Base-by-base conservation (phyloP, 2,888 invertebrate species). In the Drosophila paranaensis region DNA sequence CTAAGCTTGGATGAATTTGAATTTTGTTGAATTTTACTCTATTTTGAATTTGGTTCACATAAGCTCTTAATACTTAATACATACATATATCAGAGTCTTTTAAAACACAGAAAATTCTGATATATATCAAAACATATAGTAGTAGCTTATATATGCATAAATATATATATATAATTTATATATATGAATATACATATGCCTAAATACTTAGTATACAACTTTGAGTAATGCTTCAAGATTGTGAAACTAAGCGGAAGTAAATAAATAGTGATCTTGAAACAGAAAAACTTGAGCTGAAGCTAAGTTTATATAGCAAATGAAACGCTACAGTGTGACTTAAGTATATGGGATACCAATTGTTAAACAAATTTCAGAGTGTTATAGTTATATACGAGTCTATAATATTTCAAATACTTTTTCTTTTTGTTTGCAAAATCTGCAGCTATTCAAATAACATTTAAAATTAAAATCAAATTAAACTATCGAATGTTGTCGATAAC, bases 231-330 rank as follows among this genome's bases (percentile, higher is more conserved):
- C 10, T 39, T 40, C 39, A 30, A 54, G 39, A 40, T 54, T 40
- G 16, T 30, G 16, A 40, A 40, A n/a, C 6, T 39, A 2, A 16
- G 27, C 54, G 54, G 40, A 11, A 27, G n/a, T n/a, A 27, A 8
- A 16, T 25, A 54, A 27, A 39, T 27, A 14, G 27, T n/a, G 39
- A 10, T 39, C 53, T 39, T 54, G 54, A 54, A 40, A 14, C n/a
- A n/a, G n/a, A 2, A 33, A 51, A 40, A 27, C 39, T 16, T 40
- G 30, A 16, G 6, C 6, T 27, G 2, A 27, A 54, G 27, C 16
- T 16, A n/a, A 16, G 11, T 11, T 16, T 54, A 11, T n/a, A 54
- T 16, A 40, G 39, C 11, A 40, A n/a, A n/a, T 54, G 13, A 16
- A 54, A 30, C 11, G 27, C 11, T n/a, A n/a, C 10, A 39, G 14